phyloP scores from a whole-genome alignment of 2,888 invertebrate species.

The Thera obeliscata region DNA sequence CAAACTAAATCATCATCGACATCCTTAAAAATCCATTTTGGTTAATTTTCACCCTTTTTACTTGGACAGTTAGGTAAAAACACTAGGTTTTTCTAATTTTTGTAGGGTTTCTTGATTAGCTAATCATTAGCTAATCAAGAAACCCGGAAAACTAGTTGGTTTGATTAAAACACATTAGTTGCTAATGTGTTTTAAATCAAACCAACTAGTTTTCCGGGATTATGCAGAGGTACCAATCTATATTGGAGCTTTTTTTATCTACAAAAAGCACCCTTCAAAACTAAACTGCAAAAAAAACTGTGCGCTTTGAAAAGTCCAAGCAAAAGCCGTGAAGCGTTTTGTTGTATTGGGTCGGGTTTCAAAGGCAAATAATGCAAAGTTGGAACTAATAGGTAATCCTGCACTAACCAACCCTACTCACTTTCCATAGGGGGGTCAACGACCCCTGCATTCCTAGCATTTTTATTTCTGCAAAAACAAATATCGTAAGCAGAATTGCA shows the following conservation, averaged over 20 bases:
- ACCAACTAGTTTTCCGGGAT: too few relatives aligned
- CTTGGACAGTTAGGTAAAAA: too few relatives aligned
- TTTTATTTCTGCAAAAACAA: slow-evolving; percentile 63
- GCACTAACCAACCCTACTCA: slow-evolving; percentile 53
- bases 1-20: too few relatives aligned
- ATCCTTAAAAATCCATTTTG: too few relatives aligned
- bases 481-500: slow-evolving; percentile 30
- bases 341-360: slow-evolving; percentile 44
- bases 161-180: too few relatives aligned
- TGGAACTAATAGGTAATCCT: slow-evolving; percentile 56
- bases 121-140: too few relatives aligned
- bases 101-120: too few relatives aligned
- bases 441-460: slow-evolving; percentile 62
- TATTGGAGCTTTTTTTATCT: too few relatives aligned
- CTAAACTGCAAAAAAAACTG: slow-evolving; percentile 13
- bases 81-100: too few relatives aligned
- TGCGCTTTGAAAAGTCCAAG: slow-evolving; percentile 22
- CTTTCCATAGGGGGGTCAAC: slow-evolving; percentile 58
- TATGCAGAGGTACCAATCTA: not conserved
- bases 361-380: slow-evolving; percentile 43
- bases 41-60: too few relatives aligned
- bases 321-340: slow-evolving; percentile 43
- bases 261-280: not conserved
- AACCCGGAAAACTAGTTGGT: too few relatives aligned
- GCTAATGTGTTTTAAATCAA: too few relatives aligned